Conservation (phyloP, 2,888 invertebrate species). For the Pristionchus exspectatus region DNA sequence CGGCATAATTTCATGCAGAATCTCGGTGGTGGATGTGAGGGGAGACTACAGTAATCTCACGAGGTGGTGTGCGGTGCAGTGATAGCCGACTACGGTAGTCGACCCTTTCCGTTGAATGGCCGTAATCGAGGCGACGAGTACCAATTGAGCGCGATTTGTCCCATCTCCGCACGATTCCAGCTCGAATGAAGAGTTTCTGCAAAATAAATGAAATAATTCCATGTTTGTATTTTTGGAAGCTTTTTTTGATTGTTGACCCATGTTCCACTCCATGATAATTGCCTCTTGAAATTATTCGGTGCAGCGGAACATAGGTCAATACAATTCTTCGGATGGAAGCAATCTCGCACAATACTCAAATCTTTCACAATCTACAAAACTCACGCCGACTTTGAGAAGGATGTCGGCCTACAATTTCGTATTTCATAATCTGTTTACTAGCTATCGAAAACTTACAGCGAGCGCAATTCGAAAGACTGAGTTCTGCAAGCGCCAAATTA, state of each 20-base stretch:
- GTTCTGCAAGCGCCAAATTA: slow-evolving; percentile 32
- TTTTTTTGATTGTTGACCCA: neutral
- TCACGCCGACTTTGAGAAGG: slow-evolving; percentile 51
- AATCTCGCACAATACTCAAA: slow-evolving; percentile 20
- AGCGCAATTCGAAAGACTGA: slow-evolving; percentile 45
- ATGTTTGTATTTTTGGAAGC: neutral
- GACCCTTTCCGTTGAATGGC: slow-evolving; percentile 42
- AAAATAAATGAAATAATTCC: neutral
- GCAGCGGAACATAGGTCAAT: neutral
- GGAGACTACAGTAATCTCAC: slow-evolving; percentile 47
- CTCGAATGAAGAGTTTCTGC: slow-evolving; percentile 53
- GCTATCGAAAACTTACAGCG: slow-evolving; percentile 41
- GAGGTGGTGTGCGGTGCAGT: slow-evolving; percentile 36
- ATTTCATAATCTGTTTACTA: neutral
- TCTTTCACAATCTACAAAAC: neutral
- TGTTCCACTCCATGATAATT: neutral
- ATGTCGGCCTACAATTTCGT: slow-evolving; percentile 36
- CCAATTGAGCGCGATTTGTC: slow-evolving; percentile 36
- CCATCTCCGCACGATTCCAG: slow-evolving; percentile 44
- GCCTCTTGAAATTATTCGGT: neutral
- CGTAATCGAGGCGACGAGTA: slow-evolving; percentile 51
- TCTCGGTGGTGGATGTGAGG: neutral
- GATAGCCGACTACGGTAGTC: slow-evolving; percentile 48
- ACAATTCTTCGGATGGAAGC: neutral
- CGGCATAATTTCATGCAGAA: neutral